Evolutionary conservation across 2,113 vertebrate species (phyloP), one percentile per base, ranked within the genome.

Genomic region (Xenopus borealis): DNA sequence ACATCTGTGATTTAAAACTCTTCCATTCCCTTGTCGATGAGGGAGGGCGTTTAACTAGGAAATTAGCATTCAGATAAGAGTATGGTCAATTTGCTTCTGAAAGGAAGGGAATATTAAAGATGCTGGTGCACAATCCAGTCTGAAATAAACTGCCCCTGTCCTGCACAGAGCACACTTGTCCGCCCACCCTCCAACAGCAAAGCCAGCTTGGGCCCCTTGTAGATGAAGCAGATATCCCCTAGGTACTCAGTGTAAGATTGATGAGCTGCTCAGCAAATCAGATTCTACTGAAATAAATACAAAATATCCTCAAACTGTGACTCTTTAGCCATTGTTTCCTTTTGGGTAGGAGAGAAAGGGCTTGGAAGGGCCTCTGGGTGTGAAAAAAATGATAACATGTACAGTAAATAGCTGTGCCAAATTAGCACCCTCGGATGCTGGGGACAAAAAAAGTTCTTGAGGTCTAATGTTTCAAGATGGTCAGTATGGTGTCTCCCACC

Each of bases 21-120:
- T 93, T 89, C 93, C 91, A 87, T 89, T 87, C 84, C 88, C 89
- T 88, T 90, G 91, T 93, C 89, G 88, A 88, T 86, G 86, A 93
- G 92, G 95, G 94, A 94, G 94, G 94, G 93, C 93, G 93, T 94
- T 94, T 96, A 97, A 96, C 92, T 89, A 92, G 93, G 85, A 92
- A 93, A 98, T 97, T 98, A 98, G 94, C 95, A 98, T 98, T 96
- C 95, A 97, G 95, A 97, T 96, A 96, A 95, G 93, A 90, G 92
- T 82, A 84, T 84, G 83, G 85, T 90, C 91, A 91, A 92, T 93
- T 92, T 90, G 89, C 91, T 90, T 91, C 89, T 91, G 89, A 93
- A 94, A 92, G 88, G 90, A 91, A 89, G 89, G 88, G 90, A 89
- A 90, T 87, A 90, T 92, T 92, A 95, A 94, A 89, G 91, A 93